Evolutionary conservation across 2,797 vertebrate genomes (phyloP), one percentile per base, ranked within the genome.

Genomic region (Myotis vivesi): DNA sequence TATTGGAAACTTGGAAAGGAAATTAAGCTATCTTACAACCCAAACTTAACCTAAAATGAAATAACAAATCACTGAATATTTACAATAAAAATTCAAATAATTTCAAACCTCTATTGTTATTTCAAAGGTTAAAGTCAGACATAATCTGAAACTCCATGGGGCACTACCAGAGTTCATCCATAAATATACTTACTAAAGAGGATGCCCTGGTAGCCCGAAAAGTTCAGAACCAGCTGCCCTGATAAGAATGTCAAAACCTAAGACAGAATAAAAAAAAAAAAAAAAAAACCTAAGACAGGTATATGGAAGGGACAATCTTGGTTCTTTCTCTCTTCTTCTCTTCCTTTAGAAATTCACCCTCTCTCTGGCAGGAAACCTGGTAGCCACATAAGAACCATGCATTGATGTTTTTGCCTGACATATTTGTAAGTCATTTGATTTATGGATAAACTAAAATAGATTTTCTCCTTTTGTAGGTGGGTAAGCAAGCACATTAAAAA

Each of bases 401-500:
- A 33, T 46, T 38, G 19, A 7, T 62, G 41, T 89, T 87, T 81
- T 80, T 20, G 1, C 23, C 36, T 75, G 57, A 57, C 19, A 57
- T 9, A 12, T 49, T 33, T 91, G 66, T 19, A 22, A n/a, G 55
- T 66, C 62, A 41, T 94, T 30, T 73, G 19, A 59, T 51, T 30
- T 81, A 6, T 11, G 4, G 66, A 25, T 22, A 57, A 49, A 41
- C 68, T 95, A 44, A 89, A 33, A 22, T 6, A 25, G 71, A 1
- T 71, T 85, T 95, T 62, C 95, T 84, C 4, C 64, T 92, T 13
- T 81, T 93, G 79, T 59, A 99, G 99, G 99, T 99, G 99, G 99
- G 99, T 99, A 93, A 99, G 99, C 98, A 99, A 99, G 98, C 99
- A 99, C 98, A 99, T 99, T 97, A 99, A 99, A 97, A 99, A 99